Base-by-base conservation (phyloP, 2,113 vertebrate species). In the Mormoops blainvillei region DNA sequence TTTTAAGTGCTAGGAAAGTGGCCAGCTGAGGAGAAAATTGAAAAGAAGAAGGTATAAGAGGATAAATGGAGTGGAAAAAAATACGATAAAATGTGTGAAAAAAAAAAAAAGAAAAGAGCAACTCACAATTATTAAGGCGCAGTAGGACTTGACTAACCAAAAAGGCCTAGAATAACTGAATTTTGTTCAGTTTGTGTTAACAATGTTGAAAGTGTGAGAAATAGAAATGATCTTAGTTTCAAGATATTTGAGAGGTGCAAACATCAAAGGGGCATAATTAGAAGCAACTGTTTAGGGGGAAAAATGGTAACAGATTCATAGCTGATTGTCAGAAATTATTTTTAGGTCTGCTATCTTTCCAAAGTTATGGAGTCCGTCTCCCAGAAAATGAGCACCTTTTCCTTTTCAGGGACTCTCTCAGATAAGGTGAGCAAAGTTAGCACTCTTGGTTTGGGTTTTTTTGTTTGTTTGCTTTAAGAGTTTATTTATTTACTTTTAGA, bases 181-280 rank as follows among this genome's bases (percentile, higher is more conserved):
- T 92, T 81, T 65, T 92, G 82, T 89, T 96, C 85, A 61, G 76
- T 65, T 86, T 71, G 36, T 89, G 73, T 80, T 96, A 95, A 95
- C 74, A 80, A 68, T 56, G 63, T 76, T 89, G 89, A 63, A 94
- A 92, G 88, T 71, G n/a, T 89, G 77, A 95, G 70, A 94, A 92
- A 87, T 87, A 50, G 86, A 93, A 96, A 95, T 96, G n/a, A 82
- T 94, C 85, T 88, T 65, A 77, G 76, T 91, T 95, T 97, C 74
- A 92, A 93, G 92, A 67, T 91, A 93, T 73, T 61, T 83, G 73
- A 95, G 65, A 86, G 70, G 70, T 89, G 50, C 38, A 94, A 81
- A 96, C 74, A 93, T 89, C 94, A 93, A 94, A 97, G 74, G 78
- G 50, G n/a, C 50, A 81, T 91, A 91, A 95, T 96, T 96, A 95